phyloP scores from a whole-genome alignment of 2,888 invertebrate genomes.

The Flabesymbios commensalis region DNA sequence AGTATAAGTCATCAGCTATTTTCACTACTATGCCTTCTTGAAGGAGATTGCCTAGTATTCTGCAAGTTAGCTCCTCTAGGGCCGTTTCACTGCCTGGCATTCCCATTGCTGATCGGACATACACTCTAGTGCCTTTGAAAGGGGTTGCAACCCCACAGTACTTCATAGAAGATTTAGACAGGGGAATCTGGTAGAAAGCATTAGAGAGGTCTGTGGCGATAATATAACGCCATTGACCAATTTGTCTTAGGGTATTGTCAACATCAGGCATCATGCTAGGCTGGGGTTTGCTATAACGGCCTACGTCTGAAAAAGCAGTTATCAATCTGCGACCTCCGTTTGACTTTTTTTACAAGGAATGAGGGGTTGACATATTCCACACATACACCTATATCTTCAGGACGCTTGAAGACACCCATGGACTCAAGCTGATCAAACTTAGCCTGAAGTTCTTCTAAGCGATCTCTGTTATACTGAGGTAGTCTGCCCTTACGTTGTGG shows the following conservation, averaged over 20 bases:
- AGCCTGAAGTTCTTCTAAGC: conserved; percentile 30
- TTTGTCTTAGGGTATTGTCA: too few relatives aligned
- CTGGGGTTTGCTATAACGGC: conserved; percentile 37
- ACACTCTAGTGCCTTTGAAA: conserved; percentile 16
- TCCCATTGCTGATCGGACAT: conserved; percentile 29
- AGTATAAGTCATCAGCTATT: conserved; percentile 21
- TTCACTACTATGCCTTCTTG: conserved; percentile 22
- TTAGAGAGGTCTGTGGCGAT: too few relatives aligned
- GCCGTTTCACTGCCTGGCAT: conserved; percentile 32
- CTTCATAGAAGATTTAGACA: too few relatives aligned
- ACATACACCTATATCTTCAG: conserved; percentile 28
- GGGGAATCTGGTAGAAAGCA: too few relatives aligned
- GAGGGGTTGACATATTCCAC: conserved; percentile 9
- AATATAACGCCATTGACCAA: too few relatives aligned
- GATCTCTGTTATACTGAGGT: conserved; percentile 34
- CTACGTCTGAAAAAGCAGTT: conserved; percentile 34
- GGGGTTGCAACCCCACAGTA: conserved; percentile 17
- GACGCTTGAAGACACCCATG: conserved; percentile 29
- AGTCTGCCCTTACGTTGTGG: conserved; percentile 37
- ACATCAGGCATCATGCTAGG: too few relatives aligned
- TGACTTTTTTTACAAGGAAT: background rate
- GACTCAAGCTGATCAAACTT: conserved; percentile 38
- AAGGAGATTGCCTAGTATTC: conserved; percentile 29
- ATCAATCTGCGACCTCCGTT: conserved; percentile 30
- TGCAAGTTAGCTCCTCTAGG: conserved; percentile 26